Percentiles rank a stretch among this genome's conserved stretches.
These are phyloP conservation scores for Emys orbicularis DNA, from an alignment of 2,797 vertebrate species.

Conservation along the genomic window DNA sequence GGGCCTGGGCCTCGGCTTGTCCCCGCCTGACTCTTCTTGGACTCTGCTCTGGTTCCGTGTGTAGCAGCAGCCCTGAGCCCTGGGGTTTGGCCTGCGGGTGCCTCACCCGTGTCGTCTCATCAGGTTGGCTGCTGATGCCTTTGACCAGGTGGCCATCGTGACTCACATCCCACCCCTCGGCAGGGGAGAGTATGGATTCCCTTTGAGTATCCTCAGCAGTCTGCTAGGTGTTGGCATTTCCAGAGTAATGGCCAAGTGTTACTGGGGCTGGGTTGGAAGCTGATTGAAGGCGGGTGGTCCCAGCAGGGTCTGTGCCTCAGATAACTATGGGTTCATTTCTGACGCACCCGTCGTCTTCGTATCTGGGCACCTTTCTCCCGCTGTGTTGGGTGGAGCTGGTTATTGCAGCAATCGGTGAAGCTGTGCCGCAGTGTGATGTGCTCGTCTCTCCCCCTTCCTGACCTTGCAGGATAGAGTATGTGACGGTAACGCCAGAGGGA, in stretches of 20 bases:
- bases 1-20: not conserved
- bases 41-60: not conserved
- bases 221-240: too few relatives aligned
- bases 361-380: not conserved
- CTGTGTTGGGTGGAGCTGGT: not conserved
- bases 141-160: not conserved
- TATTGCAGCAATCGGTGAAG: not conserved
- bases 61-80: not conserved
- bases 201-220: too few relatives aligned
- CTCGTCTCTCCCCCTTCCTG: constrained; percentile 4
- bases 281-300: not conserved
- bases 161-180: not conserved
- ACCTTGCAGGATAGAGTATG: constrained; percentile 91
- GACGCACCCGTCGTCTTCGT: accelerated
- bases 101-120: not conserved
- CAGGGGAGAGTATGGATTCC: not conserved
- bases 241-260: not conserved
- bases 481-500: constrained; percentile 97
- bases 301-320: not conserved
- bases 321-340: accelerated
- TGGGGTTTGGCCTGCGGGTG: not conserved
- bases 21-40: constrained; percentile 26
- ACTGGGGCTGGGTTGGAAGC: not conserved
- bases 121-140: not conserved
- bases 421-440: not conserved